Base-by-base conservation (phyloP, 2,888 invertebrate genomes). In the Drosophila emarginata region DNA sequence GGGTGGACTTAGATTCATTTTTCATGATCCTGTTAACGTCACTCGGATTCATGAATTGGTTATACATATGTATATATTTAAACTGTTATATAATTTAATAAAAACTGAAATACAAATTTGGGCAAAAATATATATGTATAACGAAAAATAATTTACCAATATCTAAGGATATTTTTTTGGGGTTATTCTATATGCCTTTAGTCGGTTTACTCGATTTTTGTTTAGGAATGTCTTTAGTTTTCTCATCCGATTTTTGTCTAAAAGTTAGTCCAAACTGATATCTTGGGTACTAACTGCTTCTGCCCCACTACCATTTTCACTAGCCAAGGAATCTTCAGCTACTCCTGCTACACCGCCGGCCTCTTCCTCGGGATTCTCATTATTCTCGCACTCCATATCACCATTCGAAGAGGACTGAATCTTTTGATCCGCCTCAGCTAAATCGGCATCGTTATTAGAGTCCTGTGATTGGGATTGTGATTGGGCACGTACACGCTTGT, bases 381-480 rank as follows among this genome's bases (percentile, higher is more conserved):
- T 90, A 67, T 91, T 91, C 66, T 91, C 91, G 61, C 87, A 87
- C 64, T 91, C 90, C 4, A 64, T 62, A 6, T 66, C 83, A 1
- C 82, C 87, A 45, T 70, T 61, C 18, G 61, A 71, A 0, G 69
- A 15, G 2, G 72, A 61, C 7, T 77, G 74, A 51, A 95, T 95
- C 91, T 96, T 95, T 91, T 96, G 96, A 92, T 96, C 96, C 9
- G 96, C 96, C 91, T 96, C 96, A 0, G 96, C 96, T 75, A 96
- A 91, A 87, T 96, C 96, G 26, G 94, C 96, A 89, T 96, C 91
- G 76, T 90, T 90, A 71, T 90, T 89, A 0, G 72, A 80, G 56
- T 86, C 74, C 70, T 78, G 86, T 4, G 78, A 77, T 18, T 82
- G 73, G 7, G 77, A 77, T 32, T 74, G 81, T 1, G 71, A 78